phyloP scores from a whole-genome alignment of 2,797 vertebrate species.

The Protonibea diacanthus region DNA sequence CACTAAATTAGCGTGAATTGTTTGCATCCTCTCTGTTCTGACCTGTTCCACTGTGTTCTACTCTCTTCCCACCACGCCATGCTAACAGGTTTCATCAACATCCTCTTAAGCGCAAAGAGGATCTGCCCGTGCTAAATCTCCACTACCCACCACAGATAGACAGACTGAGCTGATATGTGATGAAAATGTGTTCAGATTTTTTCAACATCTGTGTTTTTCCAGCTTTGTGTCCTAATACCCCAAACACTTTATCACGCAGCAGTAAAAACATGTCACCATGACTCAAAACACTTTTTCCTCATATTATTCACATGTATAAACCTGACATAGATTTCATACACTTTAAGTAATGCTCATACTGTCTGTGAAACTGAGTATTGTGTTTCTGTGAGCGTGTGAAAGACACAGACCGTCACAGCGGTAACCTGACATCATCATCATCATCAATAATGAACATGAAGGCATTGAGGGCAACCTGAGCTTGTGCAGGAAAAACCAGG shows the following conservation, averaged over 20 bases:
- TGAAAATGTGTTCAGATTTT: conserved; percentile 37
- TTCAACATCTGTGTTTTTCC: conserved; percentile 23
- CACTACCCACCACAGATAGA: not conserved
- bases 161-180: conserved; percentile 20
- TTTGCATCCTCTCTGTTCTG: not conserved
- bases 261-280: not conserved
- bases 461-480: conserved; percentile 5
- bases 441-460: conserved; percentile 9
- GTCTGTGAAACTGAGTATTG: no score
- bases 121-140: conserved; percentile 8
- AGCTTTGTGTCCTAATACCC: conserved; percentile 24
- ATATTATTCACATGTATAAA: not conserved
- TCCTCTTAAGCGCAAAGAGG: conserved; percentile 12
- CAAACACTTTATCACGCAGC: not conserved
- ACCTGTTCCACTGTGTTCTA: not conserved
- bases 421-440: conserved; percentile 32
- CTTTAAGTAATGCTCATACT: not conserved
- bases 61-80: not conserved
- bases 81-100: not conserved
- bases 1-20: no score
- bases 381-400: conserved; percentile 6
- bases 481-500: conserved; percentile 3
- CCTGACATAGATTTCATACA: not conserved
- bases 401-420: not conserved
- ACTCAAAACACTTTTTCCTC: not conserved